Conservation (phyloP, 2,113 vertebrate genomes). For the Amazona vittata region DNA sequence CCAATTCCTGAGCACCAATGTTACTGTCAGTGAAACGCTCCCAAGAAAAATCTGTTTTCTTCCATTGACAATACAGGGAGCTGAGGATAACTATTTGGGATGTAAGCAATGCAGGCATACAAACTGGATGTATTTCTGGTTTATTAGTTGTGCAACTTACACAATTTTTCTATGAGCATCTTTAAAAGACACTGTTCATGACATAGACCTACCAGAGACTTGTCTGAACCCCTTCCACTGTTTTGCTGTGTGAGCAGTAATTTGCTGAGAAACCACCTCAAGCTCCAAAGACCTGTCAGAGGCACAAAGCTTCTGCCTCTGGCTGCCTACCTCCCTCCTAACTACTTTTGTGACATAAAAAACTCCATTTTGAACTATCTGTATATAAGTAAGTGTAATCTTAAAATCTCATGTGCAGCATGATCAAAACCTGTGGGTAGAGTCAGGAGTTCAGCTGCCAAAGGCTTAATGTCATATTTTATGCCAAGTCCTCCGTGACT, state of each 20-base stretch:
- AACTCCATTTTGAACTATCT: neutral
- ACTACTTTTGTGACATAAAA: neutral
- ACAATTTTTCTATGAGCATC: neutral
- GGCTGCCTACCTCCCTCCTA: neutral
- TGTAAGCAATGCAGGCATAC: neutral
- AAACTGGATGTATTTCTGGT: neutral
- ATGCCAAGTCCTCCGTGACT: accelerated
- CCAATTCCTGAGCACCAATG: neutral
- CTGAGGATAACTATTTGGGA: neutral
- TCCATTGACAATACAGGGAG: neutral
- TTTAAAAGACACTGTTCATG: neutral
- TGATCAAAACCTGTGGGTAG: neutral
- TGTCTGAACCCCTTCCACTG: accelerated
- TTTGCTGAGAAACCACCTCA: neutral
- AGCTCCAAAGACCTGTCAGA: neutral
- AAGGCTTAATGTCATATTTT: neutral
- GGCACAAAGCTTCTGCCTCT: neutral
- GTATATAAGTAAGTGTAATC: neutral
- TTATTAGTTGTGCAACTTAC: neutral
- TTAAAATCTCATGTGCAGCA: neutral
- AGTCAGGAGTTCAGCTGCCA: neutral
- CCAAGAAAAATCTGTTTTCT: neutral
- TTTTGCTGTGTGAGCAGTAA: neutral
- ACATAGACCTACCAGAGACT: neutral
- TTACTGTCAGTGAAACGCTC: neutral